Evolutionary conservation across 1,140 invertebrate species (phyloP), one percentile per base, ranked within the genome.

Genomic region (Antheraea pernyi): DNA sequence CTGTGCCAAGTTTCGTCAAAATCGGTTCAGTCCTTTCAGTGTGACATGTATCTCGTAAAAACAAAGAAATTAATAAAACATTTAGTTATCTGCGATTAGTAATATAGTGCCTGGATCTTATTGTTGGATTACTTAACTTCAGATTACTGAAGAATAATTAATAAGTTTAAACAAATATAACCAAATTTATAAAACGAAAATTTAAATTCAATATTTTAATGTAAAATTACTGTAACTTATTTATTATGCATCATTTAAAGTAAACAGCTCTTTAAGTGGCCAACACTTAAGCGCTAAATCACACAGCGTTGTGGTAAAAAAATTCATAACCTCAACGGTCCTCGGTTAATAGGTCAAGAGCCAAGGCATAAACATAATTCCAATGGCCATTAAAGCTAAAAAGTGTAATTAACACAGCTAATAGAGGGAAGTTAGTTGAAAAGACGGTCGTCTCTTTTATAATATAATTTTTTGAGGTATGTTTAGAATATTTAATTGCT

Each of bases 361-460:
- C 37, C 61, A 63, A 63, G 30, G 61, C 61, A 36, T 36, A 63
- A 30, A 63, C 61, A 63, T 37, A 37, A 63, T 36, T 63, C 37
- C 61, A 36, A 36, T 63, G 19, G 61, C 61, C 37, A 63, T 36
- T 63, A 63, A 63, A 63, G 30, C 30, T 63, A 36, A 63, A 11
- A 63, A n/a, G 63, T 65, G 63, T 65, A 65, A 48, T 48, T 65
- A 65, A 65, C 37, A 46, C 30, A 37, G 61, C 30, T 36, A 63
- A 63, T 63, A 63, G 61, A 53, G 19, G 30, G 30, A 63, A 63
- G 22, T 63, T 63, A 63, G 30, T 63, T 63, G 16, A n/a, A 63
- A 63, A 63, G 46, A n/a, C 16, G 46, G 46, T n/a, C 46, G 46
- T 53, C 61, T 30, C 30, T 63, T 63, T 36, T 63, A 63, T 63